A percentile compares a stretch with the other conserved stretches of the same genome.
phyloP scores from a whole-genome alignment of 2,797 vertebrate species.

The Choloepus didactylus region DNA sequence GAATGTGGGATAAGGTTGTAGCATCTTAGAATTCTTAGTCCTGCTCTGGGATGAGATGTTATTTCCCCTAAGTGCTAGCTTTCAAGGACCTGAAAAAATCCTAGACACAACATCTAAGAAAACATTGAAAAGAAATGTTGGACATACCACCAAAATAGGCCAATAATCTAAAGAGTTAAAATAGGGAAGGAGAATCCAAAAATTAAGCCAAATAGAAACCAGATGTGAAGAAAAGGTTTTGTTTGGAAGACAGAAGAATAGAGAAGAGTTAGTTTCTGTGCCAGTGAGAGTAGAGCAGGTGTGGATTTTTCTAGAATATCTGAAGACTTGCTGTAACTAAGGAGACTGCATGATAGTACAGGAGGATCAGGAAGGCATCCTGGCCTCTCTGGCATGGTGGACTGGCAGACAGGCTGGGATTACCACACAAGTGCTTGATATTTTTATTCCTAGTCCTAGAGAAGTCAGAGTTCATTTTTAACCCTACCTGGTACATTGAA shows the following conservation, averaged over 20 bases:
- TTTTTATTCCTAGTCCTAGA: neutral
- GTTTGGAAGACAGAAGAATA: neutral
- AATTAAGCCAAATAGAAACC: neutral
- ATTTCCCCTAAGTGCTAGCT: neutral
- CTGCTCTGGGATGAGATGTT: neutral
- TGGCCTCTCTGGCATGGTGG: neutral
- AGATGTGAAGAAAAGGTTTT: neutral
- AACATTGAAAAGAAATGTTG: constrained; percentile 14
- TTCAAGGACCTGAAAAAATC: constrained; percentile 50
- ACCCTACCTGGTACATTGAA: neutral
- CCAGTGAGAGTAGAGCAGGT: neutral
- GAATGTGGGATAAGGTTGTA: neutral
- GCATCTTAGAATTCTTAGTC: neutral
- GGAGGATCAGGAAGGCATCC: neutral
- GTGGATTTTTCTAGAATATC: constrained; percentile 13
- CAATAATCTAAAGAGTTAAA: neutral
- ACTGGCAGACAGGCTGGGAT: neutral
- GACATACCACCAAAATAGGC: neutral
- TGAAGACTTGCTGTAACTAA: neutral
- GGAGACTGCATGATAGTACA: neutral
- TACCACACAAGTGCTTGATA: neutral
- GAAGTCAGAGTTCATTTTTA: constrained; percentile 19
- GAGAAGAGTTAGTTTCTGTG: neutral
- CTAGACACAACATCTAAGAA: neutral
- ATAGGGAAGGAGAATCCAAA: neutral